Evolutionary conservation across 1,140 invertebrate species (phyloP), one percentile per base, ranked within the genome.

Genomic region (Drosophila insularis): DNA sequence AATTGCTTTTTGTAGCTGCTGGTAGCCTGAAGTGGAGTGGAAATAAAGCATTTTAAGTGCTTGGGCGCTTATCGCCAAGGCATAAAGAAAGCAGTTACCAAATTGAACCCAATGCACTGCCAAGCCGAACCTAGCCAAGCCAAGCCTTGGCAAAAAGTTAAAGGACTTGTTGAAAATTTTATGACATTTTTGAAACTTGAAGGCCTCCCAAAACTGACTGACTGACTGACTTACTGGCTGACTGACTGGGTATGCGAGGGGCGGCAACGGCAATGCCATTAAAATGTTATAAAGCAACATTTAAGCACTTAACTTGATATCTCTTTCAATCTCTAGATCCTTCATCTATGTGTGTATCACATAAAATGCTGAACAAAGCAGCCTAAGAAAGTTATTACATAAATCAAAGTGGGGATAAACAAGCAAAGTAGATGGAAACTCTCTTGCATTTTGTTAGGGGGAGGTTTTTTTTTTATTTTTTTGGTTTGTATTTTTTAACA

Each of bases 111-210:
- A 84, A 81, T 86, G 81, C 81, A 81, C 64, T 78, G 72, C 17
- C 63, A 62, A 35, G 4, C 53, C 35, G 11, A 37, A 13, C 35
- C 35, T 4, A 37, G 11, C 11, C 35, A 37, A 37, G 35, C 19
- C n/a, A 50, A 19, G 17, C 32, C 53, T 39, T 53, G 6, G 65
- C 69, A 27, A 76, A 82, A 87, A 89, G 80, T 84, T 89, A 78
- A 89, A 89, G 84, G 86, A 89, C 84, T 87, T 87, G 84, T 87
- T 89, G 76, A 87, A 89, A 84, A 89, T 87, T 89, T 84, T 89
- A 87, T 87, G 84, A 87, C 76, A 89, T 87, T 89, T 84, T 89
- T 78, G 43, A 71, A 84, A 89, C 80, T 71, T 84, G 82, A 31
- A 55, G 63, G 43, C 43, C 32, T 13, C 27, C 60, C 70, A 39